These are phyloP conservation scores for Dioctria rufipes DNA, from an alignment of 2,888 invertebrate genomes.

Conservation along the genomic window DNA sequence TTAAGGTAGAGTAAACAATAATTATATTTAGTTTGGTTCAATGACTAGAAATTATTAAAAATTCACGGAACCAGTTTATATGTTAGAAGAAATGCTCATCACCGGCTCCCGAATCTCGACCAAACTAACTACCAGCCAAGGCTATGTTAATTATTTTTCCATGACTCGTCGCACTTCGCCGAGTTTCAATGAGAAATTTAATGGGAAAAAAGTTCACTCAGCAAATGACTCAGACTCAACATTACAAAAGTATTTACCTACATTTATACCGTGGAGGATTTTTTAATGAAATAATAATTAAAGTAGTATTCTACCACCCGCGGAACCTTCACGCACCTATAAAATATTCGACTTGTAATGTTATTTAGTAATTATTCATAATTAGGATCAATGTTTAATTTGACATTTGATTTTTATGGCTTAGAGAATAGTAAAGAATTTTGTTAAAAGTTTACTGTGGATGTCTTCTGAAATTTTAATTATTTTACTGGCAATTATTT, in stretches of 20 bases:
- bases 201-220: constrained; percentile 9
- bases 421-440: too few species aligned
- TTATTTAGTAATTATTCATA: constrained; percentile 2
- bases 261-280: not conserved
- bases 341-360: not conserved
- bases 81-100: not conserved
- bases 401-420: too few species aligned
- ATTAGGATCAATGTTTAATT: too few species aligned
- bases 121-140: not conserved
- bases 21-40: not conserved
- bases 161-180: constrained; percentile 23
- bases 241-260: too few species aligned
- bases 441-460: too few species aligned
- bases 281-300: not conserved
- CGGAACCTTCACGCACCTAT: not conserved
- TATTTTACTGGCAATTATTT: too few species aligned
- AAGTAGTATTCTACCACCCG: constrained; percentile 1
- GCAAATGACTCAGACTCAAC: constrained; percentile 27
- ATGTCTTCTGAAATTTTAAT: too few species aligned
- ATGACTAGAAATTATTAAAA: not conserved
- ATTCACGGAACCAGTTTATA: not conserved
- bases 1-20: not conserved
- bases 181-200: constrained; percentile 25
- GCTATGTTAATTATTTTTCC: constrained; percentile 29
- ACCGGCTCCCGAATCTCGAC: not conserved